Base-by-base conservation (phyloP, 2,888 invertebrate genomes). In the Perithous albicinctus region DNA sequence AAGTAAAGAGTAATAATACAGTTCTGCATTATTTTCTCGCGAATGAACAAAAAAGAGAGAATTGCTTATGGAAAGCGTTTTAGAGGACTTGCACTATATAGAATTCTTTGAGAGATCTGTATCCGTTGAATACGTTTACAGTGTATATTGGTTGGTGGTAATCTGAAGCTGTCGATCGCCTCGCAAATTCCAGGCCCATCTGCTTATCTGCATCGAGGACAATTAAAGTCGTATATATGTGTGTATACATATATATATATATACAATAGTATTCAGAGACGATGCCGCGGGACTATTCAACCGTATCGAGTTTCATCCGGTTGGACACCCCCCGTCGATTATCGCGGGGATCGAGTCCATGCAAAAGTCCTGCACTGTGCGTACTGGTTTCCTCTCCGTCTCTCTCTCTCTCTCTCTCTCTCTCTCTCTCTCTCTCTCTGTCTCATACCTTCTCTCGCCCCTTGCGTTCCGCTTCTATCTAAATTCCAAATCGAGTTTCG, bases 271-370 rank as follows among this genome's bases (percentile, higher is more conserved):
- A 7, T n/a, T 7, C 29, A 48, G 66, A 54, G 61, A 72, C 59
- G 48, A 46, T 43, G 43, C 26, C 38, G n/a, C 26, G 66, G 59
- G 38, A 72, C 29, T 59, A 23, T 70, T 82, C 69, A 82, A 78
- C 59, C 78, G 70, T 82, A 82, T 82, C 74, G 70, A 75, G 59
- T 82, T 82, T 82, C 82, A 70, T 78, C 82, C 82, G 82, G 82
- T 82, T 69, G 74, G 82, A 82, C 82, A 82, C 82, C 78, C 78
- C 69, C 51, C 66, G 70, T 78, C 74, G 82, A 82, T 82, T 82
- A 82, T 82, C 78, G 41, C 70, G 66, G 72, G 74, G 75, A 75
- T 74, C 78, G 74, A 66, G 59, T 23, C 59, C 41, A 56, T 69
- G 78, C 78, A 69, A 81, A 73, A 81, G 78, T 66, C 72, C 66